These are phyloP conservation scores for Exocentrus adspersus DNA, from an alignment of 2,888 invertebrate species.

Conservation along the genomic window DNA sequence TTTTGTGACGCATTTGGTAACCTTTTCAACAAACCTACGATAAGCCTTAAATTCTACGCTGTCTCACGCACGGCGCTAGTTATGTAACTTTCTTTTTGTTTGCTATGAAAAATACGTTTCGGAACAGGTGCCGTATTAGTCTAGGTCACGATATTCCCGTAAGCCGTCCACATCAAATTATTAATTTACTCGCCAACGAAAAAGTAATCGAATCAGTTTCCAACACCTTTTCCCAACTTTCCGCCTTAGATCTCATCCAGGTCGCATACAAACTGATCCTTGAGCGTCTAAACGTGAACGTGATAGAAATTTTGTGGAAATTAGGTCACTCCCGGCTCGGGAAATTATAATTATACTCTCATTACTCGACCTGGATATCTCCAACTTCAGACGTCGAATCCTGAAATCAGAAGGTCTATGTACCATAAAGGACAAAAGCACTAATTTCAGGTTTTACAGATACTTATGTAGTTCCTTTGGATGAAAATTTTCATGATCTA, in stretches of 20 bases:
- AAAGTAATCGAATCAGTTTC: too few relatives aligned
- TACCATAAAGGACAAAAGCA: too few relatives aligned
- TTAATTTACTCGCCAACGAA: not conserved
- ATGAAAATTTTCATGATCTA: too few relatives aligned
- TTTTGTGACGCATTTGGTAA: conserved; percentile 1
- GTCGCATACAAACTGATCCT: not conserved
- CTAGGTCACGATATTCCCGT: conserved; percentile 17
- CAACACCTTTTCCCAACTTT: too few relatives aligned
- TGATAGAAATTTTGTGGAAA: conserved; percentile 6
- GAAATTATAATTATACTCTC: not conserved
- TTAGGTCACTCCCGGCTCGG: conserved; percentile 2
- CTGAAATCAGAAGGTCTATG: too few relatives aligned
- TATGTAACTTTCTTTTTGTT: conserved; percentile 5
- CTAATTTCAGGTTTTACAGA: too few relatives aligned
- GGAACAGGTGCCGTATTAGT: not conserved
- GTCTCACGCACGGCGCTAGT: not conserved
- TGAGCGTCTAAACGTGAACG: too few relatives aligned
- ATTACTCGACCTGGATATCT: conserved; percentile 5
- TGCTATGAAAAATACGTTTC: not conserved
- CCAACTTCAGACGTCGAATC: too few relatives aligned
- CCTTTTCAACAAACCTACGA: conserved; percentile 3
- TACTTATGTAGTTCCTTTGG: too few relatives aligned
- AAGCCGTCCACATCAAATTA: not conserved
- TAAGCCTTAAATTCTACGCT: conserved; percentile 5
- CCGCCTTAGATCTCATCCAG: too few relatives aligned